Conservation (phyloP, 1,140 invertebrate species). For the Caerostris darwini region DNA sequence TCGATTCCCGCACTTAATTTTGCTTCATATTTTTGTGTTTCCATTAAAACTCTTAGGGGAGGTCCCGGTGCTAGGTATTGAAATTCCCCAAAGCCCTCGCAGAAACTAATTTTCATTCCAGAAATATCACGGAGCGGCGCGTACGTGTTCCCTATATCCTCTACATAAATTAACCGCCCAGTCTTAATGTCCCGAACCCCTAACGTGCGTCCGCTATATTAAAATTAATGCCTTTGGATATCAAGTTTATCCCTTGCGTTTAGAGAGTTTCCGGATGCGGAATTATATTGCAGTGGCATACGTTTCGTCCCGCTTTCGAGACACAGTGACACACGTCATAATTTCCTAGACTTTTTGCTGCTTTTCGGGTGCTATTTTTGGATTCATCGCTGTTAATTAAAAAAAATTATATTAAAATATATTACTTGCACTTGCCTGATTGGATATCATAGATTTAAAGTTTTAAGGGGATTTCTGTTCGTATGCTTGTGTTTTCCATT, state of each 20-base stretch:
- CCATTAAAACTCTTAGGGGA: background rate
- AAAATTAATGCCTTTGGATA: conserved; percentile 74
- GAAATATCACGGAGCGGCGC: conserved; percentile 54
- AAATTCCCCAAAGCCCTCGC: conserved; percentile 29
- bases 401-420: too few species aligned
- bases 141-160: conserved; percentile 21
- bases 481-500: too few species aligned
- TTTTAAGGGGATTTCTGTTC: too few species aligned
- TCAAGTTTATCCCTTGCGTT: conserved; percentile 72
- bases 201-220: conserved; percentile 58
- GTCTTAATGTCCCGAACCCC: conserved; percentile 71
- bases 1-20: background rate
- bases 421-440: too few species aligned
- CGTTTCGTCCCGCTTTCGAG: background rate
- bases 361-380: background rate
- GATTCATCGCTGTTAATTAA: too few species aligned
- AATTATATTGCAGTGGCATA: conserved; percentile 42
- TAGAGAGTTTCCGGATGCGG: conserved; percentile 53
- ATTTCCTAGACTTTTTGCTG: background rate
- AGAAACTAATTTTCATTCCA: conserved; percentile 74
- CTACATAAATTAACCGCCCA: conserved; percentile 66
- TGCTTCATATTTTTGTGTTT: background rate
- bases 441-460: too few species aligned
- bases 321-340: background rate
- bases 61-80: background rate